A percentile compares a stretch with the other conserved stretches of the same genome.
These are phyloP conservation scores for Cryptus armator DNA, from an alignment of 2,888 invertebrate genomes.

Conservation along the genomic window DNA sequence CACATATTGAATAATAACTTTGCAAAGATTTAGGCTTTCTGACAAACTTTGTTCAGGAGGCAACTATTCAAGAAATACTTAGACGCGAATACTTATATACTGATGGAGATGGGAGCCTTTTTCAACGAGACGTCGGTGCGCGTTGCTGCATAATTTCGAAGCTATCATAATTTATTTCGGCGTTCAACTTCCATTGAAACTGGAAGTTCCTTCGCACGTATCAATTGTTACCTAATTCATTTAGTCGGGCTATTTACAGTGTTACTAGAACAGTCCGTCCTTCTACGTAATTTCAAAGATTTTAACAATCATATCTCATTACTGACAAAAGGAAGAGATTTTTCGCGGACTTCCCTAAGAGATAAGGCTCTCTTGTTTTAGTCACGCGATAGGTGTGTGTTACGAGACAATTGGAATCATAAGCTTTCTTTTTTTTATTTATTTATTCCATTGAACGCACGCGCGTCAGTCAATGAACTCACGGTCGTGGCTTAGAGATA, in stretches of 20 bases:
- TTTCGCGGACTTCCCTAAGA: not conserved
- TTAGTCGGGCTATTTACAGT: not conserved
- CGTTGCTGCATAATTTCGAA: conserved; percentile 30
- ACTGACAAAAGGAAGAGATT: conserved; percentile 33
- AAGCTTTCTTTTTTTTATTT: too few species aligned
- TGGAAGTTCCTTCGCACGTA: conserved; percentile 45
- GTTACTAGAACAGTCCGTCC: not conserved
- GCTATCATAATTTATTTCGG: not conserved
- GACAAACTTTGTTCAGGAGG: not conserved
- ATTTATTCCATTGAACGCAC: conserved; percentile 49
- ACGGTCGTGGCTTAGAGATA: not conserved
- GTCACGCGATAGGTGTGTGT: not conserved
- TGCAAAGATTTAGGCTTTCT: not conserved
- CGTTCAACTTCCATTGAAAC: not conserved
- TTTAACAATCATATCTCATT: not conserved
- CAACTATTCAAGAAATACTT: conserved; percentile 13
- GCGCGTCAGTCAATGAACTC: conserved; percentile 10
- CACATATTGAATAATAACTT: conserved; percentile 11
- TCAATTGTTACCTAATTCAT: not conserved
- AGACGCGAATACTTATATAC: conserved; percentile 33
- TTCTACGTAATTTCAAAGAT: not conserved
- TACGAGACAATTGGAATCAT: conserved; percentile 45
- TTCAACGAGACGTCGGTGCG: conserved; percentile 36
- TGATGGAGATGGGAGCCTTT: not conserved
- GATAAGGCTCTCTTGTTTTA: not conserved